Evolutionary conservation across 2,797 vertebrate species (phyloP).

Genomic region (Platyrinchus mystaceus): DNA sequence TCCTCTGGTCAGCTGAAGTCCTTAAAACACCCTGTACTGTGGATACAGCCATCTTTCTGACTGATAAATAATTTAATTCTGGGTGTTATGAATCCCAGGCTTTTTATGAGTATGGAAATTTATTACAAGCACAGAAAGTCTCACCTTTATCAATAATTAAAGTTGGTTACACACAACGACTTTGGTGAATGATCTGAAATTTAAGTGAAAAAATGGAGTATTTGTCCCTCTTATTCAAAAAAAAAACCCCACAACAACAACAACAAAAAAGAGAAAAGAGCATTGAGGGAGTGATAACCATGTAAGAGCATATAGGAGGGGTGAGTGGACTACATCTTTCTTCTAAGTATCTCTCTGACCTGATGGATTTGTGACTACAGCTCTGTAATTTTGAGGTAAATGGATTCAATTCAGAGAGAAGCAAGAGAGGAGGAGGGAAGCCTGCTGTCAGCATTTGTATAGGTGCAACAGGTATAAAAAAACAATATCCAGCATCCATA

Average conservation of each 20-base stretch:
- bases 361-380: constrained; percentile 10
- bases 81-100: background rate
- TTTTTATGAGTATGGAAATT: constrained; percentile 33
- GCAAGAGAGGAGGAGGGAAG: background rate
- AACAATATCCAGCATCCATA: constrained; percentile 12
- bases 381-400: constrained; percentile 30
- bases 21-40: background rate
- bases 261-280: background rate
- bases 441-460: background rate
- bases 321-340: background rate
- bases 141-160: constrained; percentile 62
- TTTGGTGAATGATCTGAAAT: constrained; percentile 26
- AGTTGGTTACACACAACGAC: constrained; percentile 29
- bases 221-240: background rate
- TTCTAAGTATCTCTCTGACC: background rate
- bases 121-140: constrained; percentile 43
- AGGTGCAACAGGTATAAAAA: constrained; percentile 44
- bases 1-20: background rate
- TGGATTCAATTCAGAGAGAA: background rate
- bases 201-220: constrained; percentile 5
- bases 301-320: background rate
- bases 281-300: background rate
- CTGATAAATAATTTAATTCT: constrained; percentile 43
- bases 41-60: background rate
- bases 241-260: no score